Evolutionary conservation across 2,113 vertebrate genomes (phyloP), one percentile per base, ranked within the genome.

Genomic region (Neodon shergylaensis): DNA sequence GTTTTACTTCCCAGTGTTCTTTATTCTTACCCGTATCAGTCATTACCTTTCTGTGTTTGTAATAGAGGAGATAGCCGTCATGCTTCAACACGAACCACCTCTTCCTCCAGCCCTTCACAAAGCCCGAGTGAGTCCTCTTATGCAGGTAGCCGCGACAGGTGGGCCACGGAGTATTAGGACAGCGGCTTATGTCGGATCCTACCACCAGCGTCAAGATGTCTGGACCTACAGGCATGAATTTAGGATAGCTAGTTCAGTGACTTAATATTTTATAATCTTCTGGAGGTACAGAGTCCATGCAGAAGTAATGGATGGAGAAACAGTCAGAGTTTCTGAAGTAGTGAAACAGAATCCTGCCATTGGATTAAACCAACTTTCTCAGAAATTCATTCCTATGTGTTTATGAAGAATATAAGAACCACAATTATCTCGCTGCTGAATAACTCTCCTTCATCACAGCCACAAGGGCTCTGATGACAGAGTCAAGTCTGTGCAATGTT

Each of bases 71-170:
- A 87, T 98, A 99, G 81, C 99, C 98, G 47, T 99, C 99, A 22
- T 99, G 99, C 58, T 99, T 99, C 77, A 99, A 98, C 26, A 99
- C 99, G 95, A 99, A 99, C 99, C 99, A 99, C 81, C 99, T 99
- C 98, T 99, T 99, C 96, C 99, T 99, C 99, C 99, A 99, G n/a
- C 99, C 99, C 97, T 99, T 99, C 79, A 99, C 31, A 79, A 99
- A 98, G 0, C 99, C 98, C 0, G 99, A 99, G 42, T 99, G 99
- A 44, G 99, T 99, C 79, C 99, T 98, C 94, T 99, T 99, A 91
- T 99, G 98, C 16, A 99, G 98, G 92, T 99, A 99, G n/a, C 99
- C 99, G 1, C 98, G 98, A 90, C 99, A 99, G 7, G 99, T 97
- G 7, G 99, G 99, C 76, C 99, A 98, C 0, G 99, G 99, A 0